Percentiles rank a stretch among this genome's conserved stretches.
Evolutionary conservation across 2,888 invertebrate species (phyloP).

Genomic region (Candidula unifasciata): DNA sequence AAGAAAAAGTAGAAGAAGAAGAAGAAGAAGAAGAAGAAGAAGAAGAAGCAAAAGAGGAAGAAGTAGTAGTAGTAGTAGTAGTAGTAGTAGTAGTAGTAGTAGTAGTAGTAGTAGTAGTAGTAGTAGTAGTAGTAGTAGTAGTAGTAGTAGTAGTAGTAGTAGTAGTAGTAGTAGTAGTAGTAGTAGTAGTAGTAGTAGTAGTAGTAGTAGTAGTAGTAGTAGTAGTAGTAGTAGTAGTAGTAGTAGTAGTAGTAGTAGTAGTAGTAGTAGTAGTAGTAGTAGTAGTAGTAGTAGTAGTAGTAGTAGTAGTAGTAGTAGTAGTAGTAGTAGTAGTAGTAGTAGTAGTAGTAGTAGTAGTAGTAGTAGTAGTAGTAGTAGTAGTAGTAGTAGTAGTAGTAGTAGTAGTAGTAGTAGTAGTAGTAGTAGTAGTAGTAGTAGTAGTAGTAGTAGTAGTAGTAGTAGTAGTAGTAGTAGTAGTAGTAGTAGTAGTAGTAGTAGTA

Average conservation of each 20-base stretch:
- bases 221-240: conserved; percentile 25
- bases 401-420: conserved; percentile 40
- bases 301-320: background rate
- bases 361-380: background rate
- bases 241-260: conserved; percentile 37
- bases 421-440: conserved; percentile 35
- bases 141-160: conserved; percentile 21
- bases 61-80: background rate
- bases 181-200: conserved; percentile 25
- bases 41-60: conserved; percentile 23
- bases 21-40: conserved; percentile 31
- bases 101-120: conserved; percentile 37
- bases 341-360: conserved; percentile 42
- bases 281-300: conserved; percentile 10
- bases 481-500: conserved; percentile 10
- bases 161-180: conserved; percentile 21
- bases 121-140: conserved; percentile 40
- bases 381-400: conserved; percentile 4
- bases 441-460: conserved; percentile 35
- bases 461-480: too few species aligned
- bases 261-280: conserved; percentile 41
- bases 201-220: background rate
- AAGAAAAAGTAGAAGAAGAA: conserved; percentile 29
- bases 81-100: conserved; percentile 23
- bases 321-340: conserved; percentile 4